A percentile compares a stretch with the other conserved stretches of the same genome.
Evolutionary conservation across 30 jellyfish, hydroid and myxozoan species (phyloP).

Genomic region (Aurelia sp.): DNA sequence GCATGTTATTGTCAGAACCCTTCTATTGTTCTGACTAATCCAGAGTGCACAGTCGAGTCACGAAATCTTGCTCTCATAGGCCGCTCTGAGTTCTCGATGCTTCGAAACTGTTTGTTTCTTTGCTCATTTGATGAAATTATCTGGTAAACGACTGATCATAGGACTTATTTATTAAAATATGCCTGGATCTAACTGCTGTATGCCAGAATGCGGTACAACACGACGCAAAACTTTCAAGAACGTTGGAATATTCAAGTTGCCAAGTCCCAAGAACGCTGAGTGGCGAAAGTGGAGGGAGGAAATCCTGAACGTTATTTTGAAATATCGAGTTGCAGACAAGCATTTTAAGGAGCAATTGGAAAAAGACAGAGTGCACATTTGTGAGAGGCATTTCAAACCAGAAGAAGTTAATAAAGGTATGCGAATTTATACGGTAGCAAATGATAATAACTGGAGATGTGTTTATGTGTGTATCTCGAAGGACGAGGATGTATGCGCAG

Average conservation of each 20-base stretch:
- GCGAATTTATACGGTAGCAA: background rate
- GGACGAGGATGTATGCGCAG: too few relatives aligned
- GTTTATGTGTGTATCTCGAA: too few relatives aligned
- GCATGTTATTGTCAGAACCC: background rate
- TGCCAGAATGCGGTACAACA: conserved; percentile 10
- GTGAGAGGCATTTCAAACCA: background rate
- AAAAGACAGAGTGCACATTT: background rate
- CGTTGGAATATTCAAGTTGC: conserved; percentile 7
- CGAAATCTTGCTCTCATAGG: background rate
- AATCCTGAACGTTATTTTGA: background rate
- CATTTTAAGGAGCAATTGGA: background rate
- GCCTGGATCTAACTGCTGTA: conserved; percentile 18
- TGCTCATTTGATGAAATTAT: background rate
- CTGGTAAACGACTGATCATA: background rate
- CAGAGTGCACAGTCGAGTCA: background rate
- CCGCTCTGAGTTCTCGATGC: background rate
- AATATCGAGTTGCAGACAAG: background rate
- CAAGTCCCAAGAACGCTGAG: conserved; percentile 6
- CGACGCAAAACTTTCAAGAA: background rate
- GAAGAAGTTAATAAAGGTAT: background rate
- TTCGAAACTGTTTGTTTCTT: background rate
- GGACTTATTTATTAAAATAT: background rate
- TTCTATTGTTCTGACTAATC: background rate
- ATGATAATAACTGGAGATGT: too few relatives aligned
- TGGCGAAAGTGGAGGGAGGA: conserved; percentile 2